Evolutionary conservation across 2,113 vertebrate species (phyloP), one percentile per base, ranked within the genome.

Genomic region (Ceyx melanurus): DNA sequence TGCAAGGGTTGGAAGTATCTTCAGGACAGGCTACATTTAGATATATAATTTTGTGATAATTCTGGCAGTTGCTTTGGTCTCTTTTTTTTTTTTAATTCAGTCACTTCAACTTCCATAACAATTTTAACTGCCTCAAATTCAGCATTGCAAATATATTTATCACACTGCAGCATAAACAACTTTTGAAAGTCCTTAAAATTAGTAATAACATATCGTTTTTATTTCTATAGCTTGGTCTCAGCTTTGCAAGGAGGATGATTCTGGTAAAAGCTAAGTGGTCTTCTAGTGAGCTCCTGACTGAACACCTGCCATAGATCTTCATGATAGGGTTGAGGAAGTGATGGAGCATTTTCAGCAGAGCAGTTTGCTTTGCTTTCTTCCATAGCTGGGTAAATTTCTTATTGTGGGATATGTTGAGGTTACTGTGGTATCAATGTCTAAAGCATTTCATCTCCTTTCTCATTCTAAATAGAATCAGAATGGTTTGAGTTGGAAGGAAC

Each of bases 21-120:
- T 80, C 51, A 70, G 56, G 64, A 80, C 60, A 92, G 91, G 43
- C 64, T 92, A 37, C 94, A 76, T 88, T 96, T 93, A 91, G 79
- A 58, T 66, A 84, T 62, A 57, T 68, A 84, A 82, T 70, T 83
- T 88, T 90, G 76, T 9, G 4, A 66, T 92, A 90, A 93, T 86
- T 92, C 57, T 81, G 48, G 66, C 77, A 51, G 29, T 74, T 86
- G 79, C 57, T 88, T 93, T 76, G 65, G 48, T 83, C 43, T 91
- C 65, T 29, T 87, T 81, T 37, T 86, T 62, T 45, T 84, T 84
- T 90, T 94, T 83, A 83, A 89, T 93, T 86, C 31, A 51, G 33
- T 81, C 51, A 23, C 43, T 83, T 84, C 33, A 75, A 46, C 35
- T 87, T 87, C 46, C 45, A 29, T 82, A 73, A 58, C 56, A 53